Evolutionary conservation across 1,140 invertebrate genomes (phyloP), one percentile per base, ranked within the genome.

Genomic region (Philaenus spumarius): DNA sequence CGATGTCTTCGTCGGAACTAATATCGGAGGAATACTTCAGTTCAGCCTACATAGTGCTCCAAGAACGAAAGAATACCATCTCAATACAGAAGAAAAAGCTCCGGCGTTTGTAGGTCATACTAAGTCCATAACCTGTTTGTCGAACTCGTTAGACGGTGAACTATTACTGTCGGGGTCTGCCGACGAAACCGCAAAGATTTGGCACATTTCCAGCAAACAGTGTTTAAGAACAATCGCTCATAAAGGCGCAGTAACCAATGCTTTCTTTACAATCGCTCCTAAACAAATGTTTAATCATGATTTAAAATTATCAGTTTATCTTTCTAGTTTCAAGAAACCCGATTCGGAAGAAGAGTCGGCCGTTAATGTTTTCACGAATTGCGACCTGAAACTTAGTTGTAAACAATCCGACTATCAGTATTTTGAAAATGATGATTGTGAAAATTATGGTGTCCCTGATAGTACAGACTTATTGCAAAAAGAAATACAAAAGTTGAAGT

Each of bases 141-240:
- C 84, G 17, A 72, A 87, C 12, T 89, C 89, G 15, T 61, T 82
- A 12, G 83, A 87, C 72, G 83, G 83, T 6, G 74, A 73, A 6
- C 76, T 78, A 11, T 69, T 95, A 11, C 70, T 89, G 5, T 90
- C 90, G 0, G 90, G 86, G 0, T 85, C 85, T 1, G 75, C 80
- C 58, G 89, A 91, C 75, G 78, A 79, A 22, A 79, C 75, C 56
- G 82, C 93, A 1, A 81, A 84, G 62, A 65, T 93, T 20, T 95
- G 91, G 90, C 82, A 94, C 63, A 81, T 92, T 34, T 67, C 68
- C 26, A 91, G 86, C 68, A 72, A 78, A 42, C 86, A 91, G 65
- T 80, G 86, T 50, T 71, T 88, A 11, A 79, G 81, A 60, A 83
- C 77, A 11, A 75, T 94, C 22, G 71, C 73, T 19, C 84, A 88